Conservation (phyloP, 2,113 vertebrate genomes). For the Crotophaga sulcirostris region DNA sequence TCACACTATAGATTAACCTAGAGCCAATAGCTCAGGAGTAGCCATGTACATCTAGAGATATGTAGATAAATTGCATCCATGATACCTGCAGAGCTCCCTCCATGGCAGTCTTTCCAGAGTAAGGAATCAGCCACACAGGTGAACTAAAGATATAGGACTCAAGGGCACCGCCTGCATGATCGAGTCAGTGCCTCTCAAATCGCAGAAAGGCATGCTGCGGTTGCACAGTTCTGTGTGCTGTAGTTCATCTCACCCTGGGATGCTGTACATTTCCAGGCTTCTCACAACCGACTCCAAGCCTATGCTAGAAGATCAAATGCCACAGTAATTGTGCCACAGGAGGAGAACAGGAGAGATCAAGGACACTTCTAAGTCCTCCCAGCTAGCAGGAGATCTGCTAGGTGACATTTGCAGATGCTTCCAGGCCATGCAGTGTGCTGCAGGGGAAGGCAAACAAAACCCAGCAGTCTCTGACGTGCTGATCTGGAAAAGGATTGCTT, state of each 20-base stretch:
- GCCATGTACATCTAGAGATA: not conserved
- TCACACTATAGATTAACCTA: not conserved
- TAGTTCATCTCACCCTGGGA: not conserved
- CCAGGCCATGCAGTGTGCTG: not conserved
- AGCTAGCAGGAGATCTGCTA: not conserved
- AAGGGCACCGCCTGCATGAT: not conserved
- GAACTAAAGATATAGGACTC: not conserved
- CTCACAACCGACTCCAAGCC: not conserved
- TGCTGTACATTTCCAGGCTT: not conserved
- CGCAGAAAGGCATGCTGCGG: not conserved
- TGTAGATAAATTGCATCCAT: not conserved
- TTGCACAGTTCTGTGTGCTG: not conserved
- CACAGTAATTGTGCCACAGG: not conserved
- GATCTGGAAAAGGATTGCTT: not conserved
- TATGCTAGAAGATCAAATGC: not conserved
- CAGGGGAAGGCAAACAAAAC: not conserved
- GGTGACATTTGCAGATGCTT: slow-evolving; percentile 17
- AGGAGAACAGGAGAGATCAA: not conserved
- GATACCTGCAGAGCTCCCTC: not conserved
- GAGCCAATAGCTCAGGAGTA: not conserved
- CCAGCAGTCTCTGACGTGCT: not conserved
- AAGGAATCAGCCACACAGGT: not conserved
- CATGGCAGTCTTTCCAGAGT: not conserved
- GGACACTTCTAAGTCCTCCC: not conserved
- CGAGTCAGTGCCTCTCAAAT: not conserved